Evolutionary conservation across 2,888 invertebrate genomes (phyloP).

Genomic region (Lasioglossum vierecki): DNA sequence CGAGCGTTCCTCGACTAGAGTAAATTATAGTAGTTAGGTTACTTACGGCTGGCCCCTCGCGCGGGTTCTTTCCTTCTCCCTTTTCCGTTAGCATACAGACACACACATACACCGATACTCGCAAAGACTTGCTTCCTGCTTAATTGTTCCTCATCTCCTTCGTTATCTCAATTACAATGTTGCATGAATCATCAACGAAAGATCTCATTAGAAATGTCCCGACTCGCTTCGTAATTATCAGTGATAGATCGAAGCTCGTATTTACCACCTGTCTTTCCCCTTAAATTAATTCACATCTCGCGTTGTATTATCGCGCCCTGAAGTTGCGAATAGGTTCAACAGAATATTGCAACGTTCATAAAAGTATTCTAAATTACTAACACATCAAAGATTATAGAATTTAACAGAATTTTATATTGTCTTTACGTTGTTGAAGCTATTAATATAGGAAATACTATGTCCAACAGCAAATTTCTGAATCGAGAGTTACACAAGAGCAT

Average conservation of each 20-base stretch:
- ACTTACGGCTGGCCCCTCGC: conserved; percentile 75
- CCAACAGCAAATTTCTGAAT: not conserved
- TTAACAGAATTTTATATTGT: not conserved
- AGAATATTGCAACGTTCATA: not conserved
- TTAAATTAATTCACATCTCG: not conserved
- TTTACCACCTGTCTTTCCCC: not conserved
- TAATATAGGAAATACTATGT: not conserved
- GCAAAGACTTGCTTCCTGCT: conserved; percentile 35
- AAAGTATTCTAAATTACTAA: not conserved
- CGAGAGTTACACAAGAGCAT: not conserved
- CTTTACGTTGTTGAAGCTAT: not conserved
- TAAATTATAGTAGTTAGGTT: conserved; percentile 67
- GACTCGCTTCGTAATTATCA: not conserved
- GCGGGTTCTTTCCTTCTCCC: conserved; percentile 58
- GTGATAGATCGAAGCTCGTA: not conserved
- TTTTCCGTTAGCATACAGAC: conserved; percentile 17
- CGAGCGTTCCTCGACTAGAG: conserved; percentile 65
- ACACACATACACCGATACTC: conserved; percentile 51
- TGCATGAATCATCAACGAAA: not conserved
- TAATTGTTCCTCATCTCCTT: conserved; percentile 14
- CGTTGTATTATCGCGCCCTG: not conserved
- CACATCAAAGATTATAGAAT: not conserved
- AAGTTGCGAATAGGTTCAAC: not conserved
- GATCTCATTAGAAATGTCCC: not conserved
- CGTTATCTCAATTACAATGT: not conserved